phyloP scores from a whole-genome alignment of 2,113 vertebrate species.

The Tor tambroides region DNA sequence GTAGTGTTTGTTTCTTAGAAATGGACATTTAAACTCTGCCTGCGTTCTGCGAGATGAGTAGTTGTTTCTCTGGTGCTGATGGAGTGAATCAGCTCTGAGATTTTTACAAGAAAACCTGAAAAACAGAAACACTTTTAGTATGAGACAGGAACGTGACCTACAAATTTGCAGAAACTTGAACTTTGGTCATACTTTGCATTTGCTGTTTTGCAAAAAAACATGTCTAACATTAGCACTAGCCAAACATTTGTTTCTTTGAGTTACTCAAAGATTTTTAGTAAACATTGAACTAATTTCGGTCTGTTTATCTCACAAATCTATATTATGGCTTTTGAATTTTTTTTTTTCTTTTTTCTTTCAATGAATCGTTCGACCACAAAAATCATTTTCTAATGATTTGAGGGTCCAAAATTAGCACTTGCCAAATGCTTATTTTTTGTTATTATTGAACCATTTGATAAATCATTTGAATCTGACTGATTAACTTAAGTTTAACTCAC shows the following conservation, averaged over 20 bases:
- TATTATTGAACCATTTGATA: no score
- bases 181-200: not conserved
- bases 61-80: slow-evolving; percentile 20
- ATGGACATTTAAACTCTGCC: not conserved
- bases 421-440: no score
- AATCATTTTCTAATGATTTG: no score
- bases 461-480: no score
- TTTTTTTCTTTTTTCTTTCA: no score
- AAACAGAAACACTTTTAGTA: not conserved
- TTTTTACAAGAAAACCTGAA: not conserved
- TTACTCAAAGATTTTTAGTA: not conserved
- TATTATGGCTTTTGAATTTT: not conserved
- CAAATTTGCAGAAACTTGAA: not conserved
- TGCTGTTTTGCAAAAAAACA: not conserved
- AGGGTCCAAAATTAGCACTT: no score
- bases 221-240: not conserved
- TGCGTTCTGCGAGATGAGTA: not conserved
- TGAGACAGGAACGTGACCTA: not conserved
- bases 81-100: not conserved
- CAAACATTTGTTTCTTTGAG: not conserved
- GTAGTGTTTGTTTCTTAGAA: not conserved
- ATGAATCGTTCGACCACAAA: no score
- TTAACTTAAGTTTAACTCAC: no score
- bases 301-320: not conserved
- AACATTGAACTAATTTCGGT: not conserved